Evolutionary conservation across 1,140 invertebrate genomes (phyloP), one percentile per base, ranked within the genome.

Genomic region (Choristoneura fumiferana): DNA sequence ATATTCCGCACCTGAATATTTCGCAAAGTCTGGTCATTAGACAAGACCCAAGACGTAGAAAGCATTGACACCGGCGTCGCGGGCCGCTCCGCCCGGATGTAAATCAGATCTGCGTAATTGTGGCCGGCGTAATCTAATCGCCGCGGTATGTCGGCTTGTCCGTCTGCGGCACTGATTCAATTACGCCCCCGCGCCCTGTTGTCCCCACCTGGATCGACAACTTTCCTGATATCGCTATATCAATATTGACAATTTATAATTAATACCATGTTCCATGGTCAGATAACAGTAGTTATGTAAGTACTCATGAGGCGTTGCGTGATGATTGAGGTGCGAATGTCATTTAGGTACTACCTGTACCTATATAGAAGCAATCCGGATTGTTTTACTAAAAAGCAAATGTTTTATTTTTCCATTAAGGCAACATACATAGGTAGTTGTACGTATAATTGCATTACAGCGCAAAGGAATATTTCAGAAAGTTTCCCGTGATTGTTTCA

Each of bases 21-120:
- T n/a, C n/a, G n/a, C n/a, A n/a, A n/a, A n/a, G n/a, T n/a, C n/a
- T 29, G 22, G 22, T 6, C 2, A 29, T 29, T 29, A 29, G 22
- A 29, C 22, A 6, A 29, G 22, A 6, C 6, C 22, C 6, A 29
- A 29, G 22, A 29, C 6, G 22, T 29, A 29, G 22, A 3, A 2
- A 29, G n/a, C n/a, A n/a, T n/a, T n/a, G 22, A 6, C 22, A 29
- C 22, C 57, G 62, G 35, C 29, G 29, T 45, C 61, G 43, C 56
- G 66, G 65, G 54, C 69, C n/a, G n/a, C n/a, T n/a, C 60, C 70
- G 66, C 38, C 60, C 58, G 63, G 75, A 81, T 83, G 80, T 81
- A 87, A 83, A 87, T 84, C 81, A 79, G 83, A 85, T 82, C 81
- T 81, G 68, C 75, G 79, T 85, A 88, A 88, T 88, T 85, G 83